Conservation (phyloP, 53 echinoderm and acorn worm species). For the Henricia sp. region DNA sequence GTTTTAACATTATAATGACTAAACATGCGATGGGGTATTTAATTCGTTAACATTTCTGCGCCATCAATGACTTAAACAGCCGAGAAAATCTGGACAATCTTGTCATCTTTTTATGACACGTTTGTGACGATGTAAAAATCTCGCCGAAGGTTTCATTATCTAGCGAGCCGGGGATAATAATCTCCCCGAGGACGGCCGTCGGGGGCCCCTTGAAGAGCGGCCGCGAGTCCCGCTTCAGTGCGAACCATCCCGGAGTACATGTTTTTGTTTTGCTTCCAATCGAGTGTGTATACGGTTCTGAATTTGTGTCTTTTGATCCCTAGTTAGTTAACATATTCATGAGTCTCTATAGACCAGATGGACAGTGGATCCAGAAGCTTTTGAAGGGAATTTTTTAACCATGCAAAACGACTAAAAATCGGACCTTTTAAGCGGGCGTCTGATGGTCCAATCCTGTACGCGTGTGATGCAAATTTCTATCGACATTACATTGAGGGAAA, state of each 20-base stretch:
- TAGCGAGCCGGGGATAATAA: slow-evolving; percentile 18
- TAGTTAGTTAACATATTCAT: slow-evolving; percentile 26
- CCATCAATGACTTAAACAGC: slow-evolving; percentile 31
- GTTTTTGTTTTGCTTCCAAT: too few species aligned
- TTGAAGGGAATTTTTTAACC: too few species aligned
- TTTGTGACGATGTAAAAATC: slow-evolving; percentile 45
- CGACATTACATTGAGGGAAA: too few species aligned
- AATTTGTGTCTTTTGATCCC: neutral
- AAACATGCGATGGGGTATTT: too few species aligned
- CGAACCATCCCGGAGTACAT: neutral
- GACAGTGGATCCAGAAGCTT: too few species aligned
- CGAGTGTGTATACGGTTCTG: too few species aligned
- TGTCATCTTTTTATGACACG: slow-evolving; percentile 12
- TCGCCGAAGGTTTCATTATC: neutral
- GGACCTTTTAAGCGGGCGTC: too few species aligned
- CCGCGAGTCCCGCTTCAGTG: neutral
- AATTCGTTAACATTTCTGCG: too few species aligned
- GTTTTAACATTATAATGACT: too few species aligned
- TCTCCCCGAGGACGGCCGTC: neutral
- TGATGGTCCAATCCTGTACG: too few species aligned
- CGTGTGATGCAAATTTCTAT: too few species aligned
- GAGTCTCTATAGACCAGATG: neutral
- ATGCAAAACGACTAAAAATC: too few species aligned
- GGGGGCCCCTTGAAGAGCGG: neutral
- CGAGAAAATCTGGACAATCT: slow-evolving; percentile 15